phyloP scores from a whole-genome alignment of 1,140 invertebrate species.

The Helicoverpa zea region DNA sequence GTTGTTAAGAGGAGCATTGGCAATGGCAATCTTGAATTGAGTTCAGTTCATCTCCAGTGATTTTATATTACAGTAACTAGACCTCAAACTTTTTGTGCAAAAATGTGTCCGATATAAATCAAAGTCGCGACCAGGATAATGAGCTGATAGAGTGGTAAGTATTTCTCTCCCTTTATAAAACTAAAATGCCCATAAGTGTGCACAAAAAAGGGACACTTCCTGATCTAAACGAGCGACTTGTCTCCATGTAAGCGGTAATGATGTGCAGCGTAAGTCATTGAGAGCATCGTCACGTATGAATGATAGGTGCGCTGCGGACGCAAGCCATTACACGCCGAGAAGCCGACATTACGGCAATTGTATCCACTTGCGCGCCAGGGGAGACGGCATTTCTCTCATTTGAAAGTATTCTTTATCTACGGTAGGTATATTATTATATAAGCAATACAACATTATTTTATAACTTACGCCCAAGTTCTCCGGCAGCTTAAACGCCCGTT shows the following conservation, averaged over 20 bases:
- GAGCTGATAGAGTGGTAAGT: constrained; percentile 27
- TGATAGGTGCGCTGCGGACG: constrained; percentile 56
- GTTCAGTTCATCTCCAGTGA: background rate
- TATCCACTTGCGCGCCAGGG: constrained; percentile 34
- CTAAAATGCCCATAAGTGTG: constrained; percentile 35
- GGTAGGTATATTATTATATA: background rate
- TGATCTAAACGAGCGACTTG: constrained; percentile 41
- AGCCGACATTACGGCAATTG: constrained; percentile 53
- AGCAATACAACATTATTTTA: background rate
- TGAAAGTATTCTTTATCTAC: constrained; percentile 25
- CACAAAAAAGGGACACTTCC: constrained; percentile 19
- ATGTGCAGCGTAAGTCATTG: constrained; percentile 63
- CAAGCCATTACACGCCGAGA: constrained; percentile 50
- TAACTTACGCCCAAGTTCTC: background rate
- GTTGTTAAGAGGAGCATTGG: background rate
- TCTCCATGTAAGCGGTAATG: constrained; percentile 52
- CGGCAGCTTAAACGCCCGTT: too few species aligned
- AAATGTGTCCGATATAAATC: constrained; percentile 6
- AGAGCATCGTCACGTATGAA: constrained; percentile 65
- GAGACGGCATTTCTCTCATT: constrained; percentile 47
- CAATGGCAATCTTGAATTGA: background rate
- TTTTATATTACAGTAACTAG: background rate
- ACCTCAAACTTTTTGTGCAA: background rate
- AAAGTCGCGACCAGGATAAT: constrained; percentile 9
- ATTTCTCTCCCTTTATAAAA: constrained; percentile 8